These are phyloP conservation scores for Aphrophora alni DNA, from an alignment of 2,888 invertebrate species.

Conservation along the genomic window DNA sequence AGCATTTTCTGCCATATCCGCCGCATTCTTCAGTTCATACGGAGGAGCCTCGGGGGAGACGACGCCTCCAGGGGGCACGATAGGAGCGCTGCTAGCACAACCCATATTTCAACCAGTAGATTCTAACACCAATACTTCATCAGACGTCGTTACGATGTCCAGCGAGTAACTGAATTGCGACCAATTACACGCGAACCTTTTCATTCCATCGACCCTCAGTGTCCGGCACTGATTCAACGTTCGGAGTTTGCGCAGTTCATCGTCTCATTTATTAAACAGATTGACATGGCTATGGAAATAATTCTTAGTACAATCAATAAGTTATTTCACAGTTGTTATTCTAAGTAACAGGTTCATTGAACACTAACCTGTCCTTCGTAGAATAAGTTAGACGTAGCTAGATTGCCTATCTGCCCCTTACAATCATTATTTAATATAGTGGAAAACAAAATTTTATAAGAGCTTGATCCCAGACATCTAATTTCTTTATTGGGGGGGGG, in stretches of 20 bases:
- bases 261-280: neutral
- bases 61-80: neutral
- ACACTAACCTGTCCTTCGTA: too few relatives aligned
- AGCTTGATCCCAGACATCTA: too few relatives aligned
- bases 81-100: neutral
- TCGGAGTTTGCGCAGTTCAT: neutral
- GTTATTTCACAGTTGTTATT: neutral
- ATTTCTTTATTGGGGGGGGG: too few relatives aligned
- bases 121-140: neutral
- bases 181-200: neutral
- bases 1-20: neutral
- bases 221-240: neutral
- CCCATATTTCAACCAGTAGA: neutral
- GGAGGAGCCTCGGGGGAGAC: neutral
- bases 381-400: too few relatives aligned
- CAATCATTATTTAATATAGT: too few relatives aligned
- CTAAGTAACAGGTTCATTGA: neutral
- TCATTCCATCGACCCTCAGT: neutral
- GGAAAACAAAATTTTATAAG: too few relatives aligned
- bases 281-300: neutral
- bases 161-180: neutral
- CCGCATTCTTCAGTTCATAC: neutral
- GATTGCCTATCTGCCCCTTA: too few relatives aligned
- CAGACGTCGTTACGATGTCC: neutral
- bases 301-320: neutral